These are phyloP conservation scores for Todiramphus chloris DNA, from an alignment of 2,113 vertebrate species.

Conservation along the genomic window DNA sequence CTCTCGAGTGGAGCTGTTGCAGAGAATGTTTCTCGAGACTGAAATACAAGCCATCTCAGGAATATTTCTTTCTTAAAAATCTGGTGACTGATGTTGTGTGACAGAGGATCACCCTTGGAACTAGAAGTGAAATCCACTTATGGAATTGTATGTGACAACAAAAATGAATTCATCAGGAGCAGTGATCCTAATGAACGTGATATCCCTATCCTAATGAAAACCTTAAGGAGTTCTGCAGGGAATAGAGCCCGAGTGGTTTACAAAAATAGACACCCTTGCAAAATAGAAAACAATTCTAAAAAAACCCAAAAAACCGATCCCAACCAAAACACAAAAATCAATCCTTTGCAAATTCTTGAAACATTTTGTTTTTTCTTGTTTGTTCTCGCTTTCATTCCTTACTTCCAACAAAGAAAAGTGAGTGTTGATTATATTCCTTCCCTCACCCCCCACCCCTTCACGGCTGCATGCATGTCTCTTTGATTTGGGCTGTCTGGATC, in stretches of 20 bases:
- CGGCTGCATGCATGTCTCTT: background rate
- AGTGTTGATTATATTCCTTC: background rate
- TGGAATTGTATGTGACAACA: slow-evolving; percentile 52
- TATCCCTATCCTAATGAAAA: slow-evolving; percentile 54
- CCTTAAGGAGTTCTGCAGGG: slow-evolving; percentile 33
- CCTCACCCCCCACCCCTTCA: background rate
- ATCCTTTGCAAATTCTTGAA: background rate
- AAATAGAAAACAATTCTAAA: background rate
- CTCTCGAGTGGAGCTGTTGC: background rate
- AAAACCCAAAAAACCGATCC: too few relatives aligned
- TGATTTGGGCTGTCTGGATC: slow-evolving; percentile 7
- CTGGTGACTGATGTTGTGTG: background rate
- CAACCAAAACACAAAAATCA: background rate
- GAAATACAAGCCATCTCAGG: background rate
- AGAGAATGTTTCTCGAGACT: background rate
- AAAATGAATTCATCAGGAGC: slow-evolving; percentile 60
- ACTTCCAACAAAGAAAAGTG: background rate
- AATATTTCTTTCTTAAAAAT: background rate
- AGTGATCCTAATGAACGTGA: slow-evolving; percentile 30
- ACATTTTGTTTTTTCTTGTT: background rate
- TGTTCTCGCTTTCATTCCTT: background rate
- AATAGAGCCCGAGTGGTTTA: background rate
- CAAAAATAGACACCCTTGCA: background rate
- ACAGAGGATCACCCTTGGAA: slow-evolving; percentile 38
- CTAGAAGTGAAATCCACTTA: slow-evolving; percentile 17